These are phyloP conservation scores for Lepisosteus oculatus DNA, from an alignment of 2,113 vertebrate species.

Conservation along the genomic window DNA sequence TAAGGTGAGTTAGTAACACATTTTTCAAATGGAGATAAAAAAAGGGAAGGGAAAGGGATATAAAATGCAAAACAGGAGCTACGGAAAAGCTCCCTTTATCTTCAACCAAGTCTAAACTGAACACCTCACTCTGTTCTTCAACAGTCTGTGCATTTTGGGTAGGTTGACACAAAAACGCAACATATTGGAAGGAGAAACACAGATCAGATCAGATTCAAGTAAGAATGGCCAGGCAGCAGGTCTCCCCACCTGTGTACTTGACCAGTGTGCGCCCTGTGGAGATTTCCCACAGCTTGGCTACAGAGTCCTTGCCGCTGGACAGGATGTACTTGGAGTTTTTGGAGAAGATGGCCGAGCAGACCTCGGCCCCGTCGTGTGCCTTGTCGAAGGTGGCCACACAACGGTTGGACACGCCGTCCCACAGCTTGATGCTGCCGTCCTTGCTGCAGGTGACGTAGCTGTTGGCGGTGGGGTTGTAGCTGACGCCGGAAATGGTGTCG, in stretches of 20 bases:
- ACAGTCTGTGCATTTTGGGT: too few relatives aligned
- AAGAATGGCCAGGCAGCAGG: too few relatives aligned
- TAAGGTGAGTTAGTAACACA: too few relatives aligned
- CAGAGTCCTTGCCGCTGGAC: slow-evolving; percentile 95
- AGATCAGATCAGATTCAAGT: too few relatives aligned
- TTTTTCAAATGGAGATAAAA: too few relatives aligned
- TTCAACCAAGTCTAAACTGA: too few relatives aligned
- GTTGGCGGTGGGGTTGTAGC: slow-evolving; percentile 89
- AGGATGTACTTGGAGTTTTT: slow-evolving; percentile 98
- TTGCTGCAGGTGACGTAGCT: slow-evolving; percentile 95
- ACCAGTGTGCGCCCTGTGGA: slow-evolving; percentile 92
- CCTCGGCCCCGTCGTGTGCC: slow-evolving; percentile 90
- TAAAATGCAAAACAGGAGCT: too few relatives aligned
- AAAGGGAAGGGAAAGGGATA: too few relatives aligned
- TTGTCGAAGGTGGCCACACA: slow-evolving; percentile 95
- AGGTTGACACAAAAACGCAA: too few relatives aligned
- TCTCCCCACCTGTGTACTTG: slow-evolving; percentile 86
- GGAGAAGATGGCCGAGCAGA: slow-evolving; percentile 94
- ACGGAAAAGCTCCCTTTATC: too few relatives aligned
- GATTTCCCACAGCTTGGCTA: slow-evolving; percentile 97
- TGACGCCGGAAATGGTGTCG: slow-evolving; percentile 89
- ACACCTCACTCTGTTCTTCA: too few relatives aligned
- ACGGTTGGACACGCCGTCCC: slow-evolving; percentile 95
- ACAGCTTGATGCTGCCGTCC: slow-evolving; percentile 95
- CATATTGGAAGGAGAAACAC: too few relatives aligned